phyloP scores from a whole-genome alignment of 1,140 invertebrate genomes.

The Dolichoris vasculosae region DNA sequence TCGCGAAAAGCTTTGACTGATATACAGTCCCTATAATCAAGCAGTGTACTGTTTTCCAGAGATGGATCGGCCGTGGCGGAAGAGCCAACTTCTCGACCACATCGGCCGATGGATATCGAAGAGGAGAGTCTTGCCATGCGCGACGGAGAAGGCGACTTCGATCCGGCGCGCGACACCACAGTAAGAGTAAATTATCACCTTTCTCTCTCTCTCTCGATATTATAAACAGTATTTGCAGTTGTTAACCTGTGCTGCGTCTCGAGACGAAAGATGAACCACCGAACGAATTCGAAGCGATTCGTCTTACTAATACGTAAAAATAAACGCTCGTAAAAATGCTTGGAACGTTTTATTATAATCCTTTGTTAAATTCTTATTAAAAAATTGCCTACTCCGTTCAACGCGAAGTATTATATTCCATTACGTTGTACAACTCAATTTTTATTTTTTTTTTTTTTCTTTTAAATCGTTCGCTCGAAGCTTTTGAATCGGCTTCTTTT shows the following conservation, averaged over 20 bases:
- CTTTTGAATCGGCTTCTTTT: too few species aligned
- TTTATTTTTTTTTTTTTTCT: too few species aligned
- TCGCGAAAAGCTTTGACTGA: background rate
- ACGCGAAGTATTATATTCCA: background rate
- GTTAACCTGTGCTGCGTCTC: background rate
- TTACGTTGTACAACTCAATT: background rate
- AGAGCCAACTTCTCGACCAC: conserved; percentile 68
- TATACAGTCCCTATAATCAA: conserved; percentile 71
- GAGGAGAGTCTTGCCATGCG: conserved; percentile 70
- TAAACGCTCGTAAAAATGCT: too few species aligned
- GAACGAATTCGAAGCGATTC: too few species aligned
- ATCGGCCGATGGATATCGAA: conserved; percentile 73
- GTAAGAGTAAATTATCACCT: conserved; percentile 61
- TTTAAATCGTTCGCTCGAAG: too few species aligned
- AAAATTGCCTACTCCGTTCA: background rate
- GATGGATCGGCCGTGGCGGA: conserved; percentile 70
- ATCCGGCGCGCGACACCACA: conserved; percentile 71
- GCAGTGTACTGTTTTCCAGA: conserved; percentile 73
- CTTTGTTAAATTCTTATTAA: too few species aligned
- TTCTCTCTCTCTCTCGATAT: background rate
- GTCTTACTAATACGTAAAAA: too few species aligned
- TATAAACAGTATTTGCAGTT: background rate
- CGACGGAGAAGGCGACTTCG: conserved; percentile 69
- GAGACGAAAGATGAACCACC: background rate
- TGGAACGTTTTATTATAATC: too few species aligned